Conservation (phyloP, 1,140 invertebrate genomes). For the Ptiloglossa arizonensis region DNA sequence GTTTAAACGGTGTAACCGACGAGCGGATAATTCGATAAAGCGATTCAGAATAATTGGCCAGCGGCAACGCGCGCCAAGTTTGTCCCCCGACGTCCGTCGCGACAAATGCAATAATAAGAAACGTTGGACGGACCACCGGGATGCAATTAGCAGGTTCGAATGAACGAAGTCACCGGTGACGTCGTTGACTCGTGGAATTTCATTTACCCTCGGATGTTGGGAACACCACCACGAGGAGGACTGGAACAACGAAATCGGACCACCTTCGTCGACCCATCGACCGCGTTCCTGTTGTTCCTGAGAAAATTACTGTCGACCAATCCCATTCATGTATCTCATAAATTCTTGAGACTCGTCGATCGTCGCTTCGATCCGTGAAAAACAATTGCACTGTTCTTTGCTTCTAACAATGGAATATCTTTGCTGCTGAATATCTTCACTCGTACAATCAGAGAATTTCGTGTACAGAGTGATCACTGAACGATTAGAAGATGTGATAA, state of each 20-base stretch:
- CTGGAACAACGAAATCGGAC: background rate
- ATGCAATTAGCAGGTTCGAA: constrained; percentile 44
- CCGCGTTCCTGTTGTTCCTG: no score
- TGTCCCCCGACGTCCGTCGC: constrained; percentile 8
- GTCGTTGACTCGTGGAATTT: constrained; percentile 24
- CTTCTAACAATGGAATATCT: no score
- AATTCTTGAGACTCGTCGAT: no score
- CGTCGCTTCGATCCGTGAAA: no score
- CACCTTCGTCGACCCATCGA: background rate
- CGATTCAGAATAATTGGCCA: constrained; percentile 58
- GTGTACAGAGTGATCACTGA: no score
- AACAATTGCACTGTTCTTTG: no score
- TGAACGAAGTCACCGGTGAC: constrained; percentile 9
- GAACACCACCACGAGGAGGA: background rate
- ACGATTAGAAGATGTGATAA: no score
- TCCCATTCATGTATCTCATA: no score
- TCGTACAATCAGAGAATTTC: no score
- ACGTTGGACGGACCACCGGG: constrained; percentile 4
- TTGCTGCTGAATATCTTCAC: no score
- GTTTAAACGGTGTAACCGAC: constrained; percentile 51
- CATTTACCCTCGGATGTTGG: background rate
- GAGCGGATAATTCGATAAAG: constrained; percentile 61
- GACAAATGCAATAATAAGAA: constrained; percentile 51
- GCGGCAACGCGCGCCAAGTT: constrained; percentile 45
- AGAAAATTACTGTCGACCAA: no score